Base-by-base conservation (phyloP, 2,113 vertebrate species). In the Trinectes maculatus region DNA sequence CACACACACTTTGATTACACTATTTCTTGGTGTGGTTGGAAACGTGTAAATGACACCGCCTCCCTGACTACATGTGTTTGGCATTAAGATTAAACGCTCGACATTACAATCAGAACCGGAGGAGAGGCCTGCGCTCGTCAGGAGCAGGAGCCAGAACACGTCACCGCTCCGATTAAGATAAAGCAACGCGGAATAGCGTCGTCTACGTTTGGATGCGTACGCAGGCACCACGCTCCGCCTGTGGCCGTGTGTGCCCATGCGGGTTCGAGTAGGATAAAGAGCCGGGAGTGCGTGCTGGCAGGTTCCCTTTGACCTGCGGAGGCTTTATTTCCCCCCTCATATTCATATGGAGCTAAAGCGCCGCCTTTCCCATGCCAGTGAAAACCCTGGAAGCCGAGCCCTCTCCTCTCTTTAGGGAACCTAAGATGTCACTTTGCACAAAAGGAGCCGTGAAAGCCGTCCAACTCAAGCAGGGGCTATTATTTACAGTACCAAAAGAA, bases 401-500 rank as follows among this genome's bases (percentile, higher is more conserved):
- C 73, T 79, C 79, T 73, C 60, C 72, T 77, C 83, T 88, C 85
- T 89, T 89, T 71, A 39, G 88, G 89, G 87, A 89, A 85, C 84
- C 83, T 72, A 87, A 86, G 82, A 89, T 88, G 87, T 89, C 87
- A 90, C 72, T n/a, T 47, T 57, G 43, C 73, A 91, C 89, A 89
- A 92, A 89, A 87, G 88, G 63, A 78, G 71, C 85, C 62, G 62
- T 87, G 91, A 90, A 90, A 81, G 80, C 74, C 51, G 65, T 92
- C 91, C 91, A 92, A 89, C 84, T 89, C 86, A 90, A 90, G 91
- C 81, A 83, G 87, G 75, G 84, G 76, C 87, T 87, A 89, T 90
- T 91, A 91, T 92, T 90, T 91, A 89, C 86, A 87, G 86, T 85
- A 88, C 76, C 85, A 84, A 88, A 89, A 81, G 82, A 89, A 89